Base-by-base conservation (phyloP, 1,140 invertebrate species). In the Bombus waltoni region DNA sequence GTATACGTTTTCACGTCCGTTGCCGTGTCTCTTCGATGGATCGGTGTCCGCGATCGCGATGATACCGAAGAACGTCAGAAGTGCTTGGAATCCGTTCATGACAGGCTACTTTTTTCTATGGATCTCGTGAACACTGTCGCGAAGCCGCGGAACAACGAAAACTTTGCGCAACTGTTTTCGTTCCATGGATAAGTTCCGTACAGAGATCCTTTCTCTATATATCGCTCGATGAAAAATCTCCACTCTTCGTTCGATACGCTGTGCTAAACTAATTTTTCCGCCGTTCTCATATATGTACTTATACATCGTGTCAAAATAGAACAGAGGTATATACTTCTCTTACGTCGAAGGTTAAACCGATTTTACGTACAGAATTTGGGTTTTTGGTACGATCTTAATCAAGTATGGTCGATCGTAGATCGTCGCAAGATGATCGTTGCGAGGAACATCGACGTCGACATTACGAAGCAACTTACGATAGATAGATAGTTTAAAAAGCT, bases 1-100 rank as follows among this genome's bases (percentile, higher is more conserved):
- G 71, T 91, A 90, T 68, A 92, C 86, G 44, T 83, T 91, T 76
- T 74, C 88, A 11, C 88, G 38, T 38, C 59, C 68, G 62, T 79
- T 72, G 38, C 15, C 62, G 11, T 88, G 88, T 62, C 89, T 87
- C n/a, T 92, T 88, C 38, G 91, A 83, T 22, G 87, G 9, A 40
- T 70, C 62, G 65, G 80, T 47, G 74, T 82, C 9, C 76, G 68
- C 68, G 35, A 40, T 78, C 28, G 70, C 83, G 68, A 87, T 38
- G 57, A 66, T 80, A 57, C 18, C 59, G 77, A 89, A n/a, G 72
- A 89, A 53, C 78, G 88, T 85, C 76, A 90, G 18, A 87, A 90
- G 75, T 71, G 73, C 35, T 57, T 83, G 74, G 72, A 87, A 83
- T 86, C 71, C 70, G 35, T 76, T 86, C 90, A 92, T 92, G 85